These are phyloP conservation scores for Cephus sareptanus DNA, from an alignment of 2,888 invertebrate species.

Conservation along the genomic window DNA sequence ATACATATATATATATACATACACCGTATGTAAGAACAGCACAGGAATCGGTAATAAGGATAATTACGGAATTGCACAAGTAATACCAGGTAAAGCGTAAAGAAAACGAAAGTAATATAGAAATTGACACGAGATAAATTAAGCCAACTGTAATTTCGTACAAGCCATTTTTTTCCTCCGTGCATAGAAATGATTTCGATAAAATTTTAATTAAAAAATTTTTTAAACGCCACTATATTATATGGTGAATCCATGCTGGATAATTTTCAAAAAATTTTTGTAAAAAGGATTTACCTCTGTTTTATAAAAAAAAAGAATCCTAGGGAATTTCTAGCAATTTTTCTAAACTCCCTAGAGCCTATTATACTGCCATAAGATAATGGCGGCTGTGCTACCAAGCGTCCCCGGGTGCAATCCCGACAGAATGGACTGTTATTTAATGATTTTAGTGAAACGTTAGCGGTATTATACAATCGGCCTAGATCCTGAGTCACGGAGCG, in stretches of 20 bases:
- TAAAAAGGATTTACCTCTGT: too few species aligned
- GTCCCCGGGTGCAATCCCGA: slow-evolving; percentile 29
- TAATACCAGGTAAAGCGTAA: slow-evolving; percentile 27
- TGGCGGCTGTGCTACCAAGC: not conserved
- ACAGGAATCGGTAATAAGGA: slow-evolving; percentile 43
- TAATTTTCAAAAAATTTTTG: not conserved
- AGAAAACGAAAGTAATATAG: slow-evolving; percentile 15
- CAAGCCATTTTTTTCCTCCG: not conserved
- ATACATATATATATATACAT: slow-evolving; percentile 6
- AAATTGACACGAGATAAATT: slow-evolving; percentile 21
- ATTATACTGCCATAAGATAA: not conserved
- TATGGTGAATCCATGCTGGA: too few species aligned
- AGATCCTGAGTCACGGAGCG: slow-evolving; percentile 65
- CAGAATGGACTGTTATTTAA: slow-evolving; percentile 63
- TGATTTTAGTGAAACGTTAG: slow-evolving; percentile 65
- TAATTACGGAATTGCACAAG: slow-evolving; percentile 51
- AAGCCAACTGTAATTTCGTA: not conserved
- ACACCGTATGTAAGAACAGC: slow-evolving; percentile 18
- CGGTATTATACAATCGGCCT: slow-evolving; percentile 65
- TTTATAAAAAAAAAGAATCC: too few species aligned
- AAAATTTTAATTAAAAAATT: too few species aligned
- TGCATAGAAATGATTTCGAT: too few species aligned
- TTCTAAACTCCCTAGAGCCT: not conserved
- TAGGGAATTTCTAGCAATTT: too few species aligned
- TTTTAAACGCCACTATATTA: rapidly evolving